Evolutionary conservation across 1,140 invertebrate species (phyloP), one percentile per base, ranked within the genome.

Genomic region (Philotrypesis tridentata): DNA sequence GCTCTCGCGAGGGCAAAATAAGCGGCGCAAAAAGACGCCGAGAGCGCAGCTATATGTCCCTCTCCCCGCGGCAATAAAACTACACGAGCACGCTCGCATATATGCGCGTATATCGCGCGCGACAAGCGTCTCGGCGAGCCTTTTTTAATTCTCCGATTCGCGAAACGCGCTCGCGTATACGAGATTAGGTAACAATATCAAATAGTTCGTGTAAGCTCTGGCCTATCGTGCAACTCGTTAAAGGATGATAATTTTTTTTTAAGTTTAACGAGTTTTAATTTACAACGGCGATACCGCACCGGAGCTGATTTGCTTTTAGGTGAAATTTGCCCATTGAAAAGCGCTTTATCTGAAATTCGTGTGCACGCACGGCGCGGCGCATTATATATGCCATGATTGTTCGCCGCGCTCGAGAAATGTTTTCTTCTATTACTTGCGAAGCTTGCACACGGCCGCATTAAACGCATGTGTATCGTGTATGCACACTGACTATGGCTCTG

Each of bases 181-280:
- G 67, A 76, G 75, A 82, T 78, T 82, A 79, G 74, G 67, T 82
- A 78, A 79, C 75, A 73, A 65, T 82, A 65, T 78, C 73, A 77
- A 63, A 70, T 11, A 21, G 40, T 12, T 21, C 61, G 40, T 60
- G 29, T 65, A n/a, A n/a, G 61, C 23, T 27, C 1, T 8, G 9
- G 17, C 21, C 12, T n/a, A 2, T 60, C 48, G 7, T 61, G 40
- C 12, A 9, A 17, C 37, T 80, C 71, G 79, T 80, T 80, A 74
- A 74, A 80, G n/a, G 68, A 77, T 77, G 29, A 37, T 77, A 76
- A 82, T n/a, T n/a, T n/a, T n/a, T n/a, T n/a, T n/a, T n/a, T n/a
- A n/a, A n/a, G n/a, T n/a, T n/a, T n/a, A n/a, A n/a, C n/a, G n/a
- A n/a, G n/a, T n/a, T n/a, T n/a, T n/a, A n/a, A n/a, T 82, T 82